phyloP scores from a whole-genome alignment of 2,113 vertebrate genomes.

The Sylvilagus bachmani region DNA sequence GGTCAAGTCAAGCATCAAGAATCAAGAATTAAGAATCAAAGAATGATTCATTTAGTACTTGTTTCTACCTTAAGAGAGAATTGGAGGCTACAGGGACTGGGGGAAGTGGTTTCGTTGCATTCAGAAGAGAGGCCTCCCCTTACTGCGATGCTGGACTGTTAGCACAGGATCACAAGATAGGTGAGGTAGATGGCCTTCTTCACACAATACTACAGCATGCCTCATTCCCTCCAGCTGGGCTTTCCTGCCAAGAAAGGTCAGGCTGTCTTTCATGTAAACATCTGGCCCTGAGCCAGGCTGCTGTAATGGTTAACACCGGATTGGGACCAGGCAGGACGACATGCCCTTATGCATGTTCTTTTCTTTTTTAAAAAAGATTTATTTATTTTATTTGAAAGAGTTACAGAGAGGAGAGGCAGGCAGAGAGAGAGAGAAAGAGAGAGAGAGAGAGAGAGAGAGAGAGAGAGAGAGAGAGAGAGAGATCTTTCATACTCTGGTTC shows the following conservation, averaged over 20 bases:
- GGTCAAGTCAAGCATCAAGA: not conserved
- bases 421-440: too few species aligned
- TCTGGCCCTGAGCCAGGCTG: not conserved
- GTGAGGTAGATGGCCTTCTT: not conserved
- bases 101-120: not conserved
- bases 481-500: too few species aligned
- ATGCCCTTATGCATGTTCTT: not conserved
- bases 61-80: slow-evolving; percentile 34
- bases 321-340: not conserved
- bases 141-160: not conserved
- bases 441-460: too few species aligned
- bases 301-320: not conserved
- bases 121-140: slow-evolving; percentile 36
- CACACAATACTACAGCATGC: not conserved
- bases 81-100: not conserved
- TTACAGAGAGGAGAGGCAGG: too few species aligned
- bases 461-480: too few species aligned
- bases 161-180: not conserved
- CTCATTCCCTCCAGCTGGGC: not conserved
- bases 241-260: not conserved
- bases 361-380: too few species aligned
- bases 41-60: not conserved
- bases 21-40: too few species aligned
- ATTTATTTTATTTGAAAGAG: too few species aligned
- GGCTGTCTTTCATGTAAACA: not conserved